A percentile compares a stretch with the other conserved stretches of the same genome.
phyloP scores from a whole-genome alignment of 2,888 invertebrate species.

The Molanna angustata region DNA sequence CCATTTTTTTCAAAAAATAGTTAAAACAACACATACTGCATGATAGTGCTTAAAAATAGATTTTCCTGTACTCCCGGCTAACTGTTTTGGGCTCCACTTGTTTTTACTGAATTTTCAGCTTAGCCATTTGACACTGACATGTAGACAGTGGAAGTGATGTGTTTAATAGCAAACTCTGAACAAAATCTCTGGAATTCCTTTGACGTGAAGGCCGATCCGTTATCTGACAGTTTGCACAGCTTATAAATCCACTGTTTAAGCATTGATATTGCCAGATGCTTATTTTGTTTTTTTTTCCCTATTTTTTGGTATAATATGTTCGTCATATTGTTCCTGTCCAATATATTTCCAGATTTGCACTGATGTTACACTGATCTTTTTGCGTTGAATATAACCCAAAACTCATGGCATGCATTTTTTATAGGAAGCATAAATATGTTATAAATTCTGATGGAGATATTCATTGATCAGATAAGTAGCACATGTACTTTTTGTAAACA shows the following conservation, averaged over 20 bases:
- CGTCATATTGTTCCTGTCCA: neutral
- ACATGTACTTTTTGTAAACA: conserved; percentile 1
- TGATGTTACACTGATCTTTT: neutral
- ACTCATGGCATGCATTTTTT: conserved; percentile 2
- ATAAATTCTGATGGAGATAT: neutral
- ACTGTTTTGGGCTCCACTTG: no score
- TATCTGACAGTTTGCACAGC: neutral
- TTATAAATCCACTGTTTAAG: neutral
- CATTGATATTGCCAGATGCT: conserved; percentile 6
- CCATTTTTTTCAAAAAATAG: no score
- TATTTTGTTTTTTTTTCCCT: conserved; percentile 2
- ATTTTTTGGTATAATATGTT: conserved; percentile 3
- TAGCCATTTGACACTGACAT: no score
- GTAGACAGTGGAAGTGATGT: no score
- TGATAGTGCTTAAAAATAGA: no score
- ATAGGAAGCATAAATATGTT: neutral
- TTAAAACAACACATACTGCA: no score
- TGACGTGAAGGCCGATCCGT: no score
- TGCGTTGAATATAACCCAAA: neutral
- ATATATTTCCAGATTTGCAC: conserved; percentile 1
- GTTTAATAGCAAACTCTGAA: no score
- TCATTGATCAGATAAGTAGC: neutral
- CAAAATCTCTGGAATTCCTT: no score
- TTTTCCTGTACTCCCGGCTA: no score
- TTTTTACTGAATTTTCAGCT: no score